Base-by-base conservation (phyloP, 2,888 invertebrate species). In the Parnassius glacialis region DNA sequence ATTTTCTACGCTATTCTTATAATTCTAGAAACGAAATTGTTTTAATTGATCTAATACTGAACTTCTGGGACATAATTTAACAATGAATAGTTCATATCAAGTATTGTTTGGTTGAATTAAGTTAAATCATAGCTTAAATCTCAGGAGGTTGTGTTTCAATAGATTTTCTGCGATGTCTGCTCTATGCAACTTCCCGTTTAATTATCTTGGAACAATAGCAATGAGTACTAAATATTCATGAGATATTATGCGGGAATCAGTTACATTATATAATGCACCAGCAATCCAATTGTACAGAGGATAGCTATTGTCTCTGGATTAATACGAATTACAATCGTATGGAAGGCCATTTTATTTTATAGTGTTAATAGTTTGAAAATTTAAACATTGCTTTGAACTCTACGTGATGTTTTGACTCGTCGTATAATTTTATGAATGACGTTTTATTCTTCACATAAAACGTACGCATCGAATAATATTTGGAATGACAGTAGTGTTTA, bases 101-200 rank as follows among this genome's bases (percentile, higher is more conserved):
- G 34, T 7, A 34, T 34, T 34, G 34, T 34, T 34, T 20, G 20
- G 20, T 20, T 20, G 20, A 20, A 20, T 20, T 20, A 20, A 20
- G 47, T 47, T 47, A 20, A 47, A 13, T 47, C 43, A 43, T 10
- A 44, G 13, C 9, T 51, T 51, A 51, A 51, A 51, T 12, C 51
- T 16, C 9, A 5, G 20, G 10, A 12, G 13, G 54, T 48, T 55
- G 42, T 34, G 45, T 42, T 52, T 61, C 52, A 62, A 50, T 62
- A 51, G 48, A 62, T 62, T 50, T 48, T 50, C 34, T 50, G 34
- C 44, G 16, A 53, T 53, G 44, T 57, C 54, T 48, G 56, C 20
- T 50, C 57, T 52, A 57, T 54, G 62, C 62, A 57, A 62, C 58
- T 58, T 62, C 54, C 62, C 57, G 62, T 62, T 62, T 62, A 62